A percentile compares a stretch with the other conserved stretches of the same genome.
Evolutionary conservation across 64 coral and sea anemone species (phyloP).

Genomic region (Pachyseris speciosa): DNA sequence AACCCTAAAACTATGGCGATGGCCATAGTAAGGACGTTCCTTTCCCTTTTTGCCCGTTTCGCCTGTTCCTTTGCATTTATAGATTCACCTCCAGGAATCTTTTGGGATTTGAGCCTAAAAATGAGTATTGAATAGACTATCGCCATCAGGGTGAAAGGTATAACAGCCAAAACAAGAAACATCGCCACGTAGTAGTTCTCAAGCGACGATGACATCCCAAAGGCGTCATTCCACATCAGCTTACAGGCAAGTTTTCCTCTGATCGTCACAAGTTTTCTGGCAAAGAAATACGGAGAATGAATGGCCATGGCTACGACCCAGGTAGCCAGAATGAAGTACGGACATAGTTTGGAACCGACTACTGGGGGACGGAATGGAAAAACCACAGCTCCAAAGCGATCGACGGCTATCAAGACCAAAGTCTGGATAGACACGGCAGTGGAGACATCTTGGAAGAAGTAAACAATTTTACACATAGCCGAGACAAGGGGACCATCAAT

Average conservation of each 20-base stretch:
- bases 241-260: background rate
- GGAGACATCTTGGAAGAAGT: constrained; percentile 19
- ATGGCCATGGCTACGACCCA: constrained; percentile 41
- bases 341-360: constrained; percentile 5
- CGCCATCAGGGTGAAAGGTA: constrained; percentile 11
- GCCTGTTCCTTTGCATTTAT: constrained; percentile 8
- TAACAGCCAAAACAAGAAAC: constrained; percentile 8
- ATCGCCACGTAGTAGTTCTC: background rate
- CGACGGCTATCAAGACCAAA: constrained; percentile 29
- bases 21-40: constrained; percentile 24
- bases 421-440: constrained; percentile 20
- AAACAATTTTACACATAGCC: constrained; percentile 5
- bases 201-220: background rate
- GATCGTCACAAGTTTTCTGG: background rate
- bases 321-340: background rate
- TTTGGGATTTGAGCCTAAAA: background rate
- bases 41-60: constrained; percentile 7
- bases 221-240: background rate
- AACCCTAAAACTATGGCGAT: constrained; percentile 17
- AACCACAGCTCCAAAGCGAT: constrained; percentile 46
- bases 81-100: constrained; percentile 7
- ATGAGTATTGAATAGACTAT: constrained; percentile 32
- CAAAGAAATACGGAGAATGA: constrained; percentile 4
- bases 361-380: constrained; percentile 22
- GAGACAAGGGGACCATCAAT: background rate